Conservation (phyloP, 2,797 vertebrate species). For the Allenopithecus nigroviridis region DNA sequence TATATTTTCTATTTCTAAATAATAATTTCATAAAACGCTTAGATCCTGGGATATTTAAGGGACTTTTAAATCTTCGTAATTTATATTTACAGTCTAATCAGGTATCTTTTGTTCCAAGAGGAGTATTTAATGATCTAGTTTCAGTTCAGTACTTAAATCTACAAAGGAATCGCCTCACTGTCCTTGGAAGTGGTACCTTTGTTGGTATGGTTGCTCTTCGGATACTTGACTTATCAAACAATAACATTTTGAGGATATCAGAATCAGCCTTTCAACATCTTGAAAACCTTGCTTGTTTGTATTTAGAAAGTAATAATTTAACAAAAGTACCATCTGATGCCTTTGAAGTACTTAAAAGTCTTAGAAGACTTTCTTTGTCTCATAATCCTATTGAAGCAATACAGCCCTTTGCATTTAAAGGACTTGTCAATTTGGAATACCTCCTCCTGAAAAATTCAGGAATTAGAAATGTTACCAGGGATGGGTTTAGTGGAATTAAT, state of each 20-base stretch:
- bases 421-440: conserved; percentile 80
- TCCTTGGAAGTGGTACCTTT: conserved; percentile 80
- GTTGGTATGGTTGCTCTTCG: conserved; percentile 79
- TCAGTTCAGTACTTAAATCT: conserved; percentile 81
- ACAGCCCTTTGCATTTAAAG: conserved; percentile 83
- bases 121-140: conserved; percentile 82
- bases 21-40: conserved; percentile 83
- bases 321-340: conserved; percentile 80
- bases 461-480: conserved; percentile 78
- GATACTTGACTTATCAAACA: conserved; percentile 83
- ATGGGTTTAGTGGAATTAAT: conserved; percentile 82
- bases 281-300: conserved; percentile 80
- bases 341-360: conserved; percentile 80
- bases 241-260: conserved; percentile 83
- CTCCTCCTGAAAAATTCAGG: conserved; percentile 81
- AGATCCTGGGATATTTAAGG: conserved; percentile 82
- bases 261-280: conserved; percentile 81
- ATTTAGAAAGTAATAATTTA: conserved; percentile 84
- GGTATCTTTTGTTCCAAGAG: conserved; percentile 81
- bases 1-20: conserved; percentile 82
- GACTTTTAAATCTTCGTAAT: conserved; percentile 80
- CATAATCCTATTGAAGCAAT: conserved; percentile 80
- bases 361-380: conserved; percentile 84
- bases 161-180: conserved; percentile 78
- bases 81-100: conserved; percentile 83